Conservation (phyloP, 2,113 vertebrate species). For the Laticauda laticaudata region DNA sequence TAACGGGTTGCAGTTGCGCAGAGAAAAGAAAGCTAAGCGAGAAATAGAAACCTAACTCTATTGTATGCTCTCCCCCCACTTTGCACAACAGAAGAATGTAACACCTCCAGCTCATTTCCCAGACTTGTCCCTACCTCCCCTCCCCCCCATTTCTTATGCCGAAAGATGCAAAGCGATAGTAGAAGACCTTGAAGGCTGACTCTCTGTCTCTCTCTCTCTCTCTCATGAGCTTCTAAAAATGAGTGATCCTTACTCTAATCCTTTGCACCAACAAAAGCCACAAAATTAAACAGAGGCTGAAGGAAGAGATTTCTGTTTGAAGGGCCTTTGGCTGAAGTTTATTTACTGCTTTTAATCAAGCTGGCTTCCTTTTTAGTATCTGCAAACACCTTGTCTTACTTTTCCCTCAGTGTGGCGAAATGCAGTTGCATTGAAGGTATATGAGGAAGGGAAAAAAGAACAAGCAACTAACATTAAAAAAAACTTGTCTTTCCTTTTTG, state of each 20-base stretch:
- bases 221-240: slow-evolving; percentile 69
- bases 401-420: background rate
- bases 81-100: too few species aligned
- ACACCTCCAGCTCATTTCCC: too few species aligned
- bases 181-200: too few species aligned
- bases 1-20: too few species aligned
- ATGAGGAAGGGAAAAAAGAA: background rate
- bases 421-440: slow-evolving; percentile 30
- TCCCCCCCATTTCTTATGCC: too few species aligned
- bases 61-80: too few species aligned
- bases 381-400: background rate
- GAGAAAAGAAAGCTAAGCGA: too few species aligned
- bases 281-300: slow-evolving; percentile 59
- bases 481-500: slow-evolving; percentile 6
- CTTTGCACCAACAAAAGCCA: slow-evolving; percentile 48
- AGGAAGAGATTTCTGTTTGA: slow-evolving; percentile 49
- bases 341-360: slow-evolving; percentile 83
- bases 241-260: slow-evolving; percentile 64
- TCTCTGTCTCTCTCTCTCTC: background rate
- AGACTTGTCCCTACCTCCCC: too few species aligned
- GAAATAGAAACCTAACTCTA: too few species aligned
- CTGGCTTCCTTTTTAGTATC: slow-evolving; percentile 56
- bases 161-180: too few species aligned
- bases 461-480: background rate
- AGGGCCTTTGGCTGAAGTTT: slow-evolving; percentile 55